Evolutionary conservation across 2,888 invertebrate species (phyloP).

Genomic region (Drosophila lutescens): DNA sequence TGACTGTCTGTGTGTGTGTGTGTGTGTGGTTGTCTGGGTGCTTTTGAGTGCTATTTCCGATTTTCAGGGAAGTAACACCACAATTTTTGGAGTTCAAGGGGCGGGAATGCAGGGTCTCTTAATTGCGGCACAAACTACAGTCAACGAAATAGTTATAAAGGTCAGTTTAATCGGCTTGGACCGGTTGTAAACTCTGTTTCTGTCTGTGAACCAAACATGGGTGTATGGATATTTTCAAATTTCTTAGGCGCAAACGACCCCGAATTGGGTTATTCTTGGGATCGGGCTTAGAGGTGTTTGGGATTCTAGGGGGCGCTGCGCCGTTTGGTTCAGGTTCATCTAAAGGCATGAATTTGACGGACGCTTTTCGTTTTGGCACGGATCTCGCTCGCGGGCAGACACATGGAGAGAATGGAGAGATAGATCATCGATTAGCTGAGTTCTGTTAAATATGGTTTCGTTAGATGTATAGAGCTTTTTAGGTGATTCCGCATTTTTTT

Average conservation of each 20-base stretch:
- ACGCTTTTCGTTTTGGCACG: slow-evolving; percentile 84
- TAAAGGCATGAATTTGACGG: slow-evolving; percentile 84
- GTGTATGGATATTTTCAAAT: slow-evolving; percentile 1
- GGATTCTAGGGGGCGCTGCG: slow-evolving; percentile 12
- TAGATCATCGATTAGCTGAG: slow-evolving; percentile 39
- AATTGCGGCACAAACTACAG: slow-evolving; percentile 83
- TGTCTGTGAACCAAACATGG: slow-evolving; percentile 29
- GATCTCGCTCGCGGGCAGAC: slow-evolving; percentile 71
- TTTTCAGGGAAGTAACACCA: slow-evolving; percentile 13
- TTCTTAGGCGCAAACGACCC: slow-evolving; percentile 31
- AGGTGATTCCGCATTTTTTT: slow-evolving; percentile 21
- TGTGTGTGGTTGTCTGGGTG: slow-evolving; percentile 13
- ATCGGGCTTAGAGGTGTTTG: not conserved
- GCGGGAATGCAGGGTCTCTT: slow-evolving; percentile 21
- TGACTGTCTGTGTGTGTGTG: slow-evolving; percentile 10
- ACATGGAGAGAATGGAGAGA: slow-evolving; percentile 46
- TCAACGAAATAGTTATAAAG: slow-evolving; percentile 84
- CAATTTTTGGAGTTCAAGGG: slow-evolving; percentile 20
- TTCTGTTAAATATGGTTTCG: slow-evolving; percentile 31
- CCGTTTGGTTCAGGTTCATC: slow-evolving; percentile 82
- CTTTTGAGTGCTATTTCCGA: slow-evolving; percentile 10
- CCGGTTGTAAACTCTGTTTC: slow-evolving; percentile 31
- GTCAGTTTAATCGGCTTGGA: slow-evolving; percentile 64
- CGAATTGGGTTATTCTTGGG: slow-evolving; percentile 37
- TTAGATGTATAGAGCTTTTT: slow-evolving; percentile 28